phyloP scores from a whole-genome alignment of 2,113 vertebrate species.

The Forbesichthys agassizii region DNA sequence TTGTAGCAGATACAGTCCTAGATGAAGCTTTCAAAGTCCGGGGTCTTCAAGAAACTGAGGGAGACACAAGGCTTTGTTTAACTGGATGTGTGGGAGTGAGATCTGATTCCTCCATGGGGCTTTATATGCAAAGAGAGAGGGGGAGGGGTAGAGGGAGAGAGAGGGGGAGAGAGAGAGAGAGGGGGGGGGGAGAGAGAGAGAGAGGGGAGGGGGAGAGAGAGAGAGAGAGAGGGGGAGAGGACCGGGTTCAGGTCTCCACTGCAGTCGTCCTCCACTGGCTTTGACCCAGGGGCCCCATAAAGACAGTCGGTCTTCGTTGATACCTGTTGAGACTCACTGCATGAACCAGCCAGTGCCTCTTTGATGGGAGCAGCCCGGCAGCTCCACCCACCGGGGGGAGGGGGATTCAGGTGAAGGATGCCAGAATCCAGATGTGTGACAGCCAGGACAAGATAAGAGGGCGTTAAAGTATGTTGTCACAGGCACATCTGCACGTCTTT shows the following conservation, averaged over 20 bases:
- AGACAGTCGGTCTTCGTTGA: no score
- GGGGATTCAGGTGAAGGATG: conserved; percentile 41
- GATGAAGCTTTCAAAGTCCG: conserved; percentile 4
- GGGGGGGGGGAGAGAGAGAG: conserved; percentile 35
- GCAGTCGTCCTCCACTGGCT: no score
- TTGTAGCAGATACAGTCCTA: conserved; percentile 6
- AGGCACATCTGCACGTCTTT: conserved; percentile 10
- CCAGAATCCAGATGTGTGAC: conserved; percentile 72
- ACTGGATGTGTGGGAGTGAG: no score
- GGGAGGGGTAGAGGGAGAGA: conserved; percentile 47
- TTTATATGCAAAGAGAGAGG: conserved; percentile 1
- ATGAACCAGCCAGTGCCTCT: no score
- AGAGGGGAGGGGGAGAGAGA: conserved; percentile 11
- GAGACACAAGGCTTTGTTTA: not conserved
- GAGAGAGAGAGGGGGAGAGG: conserved; percentile 59
- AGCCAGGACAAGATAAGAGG: conserved; percentile 55
- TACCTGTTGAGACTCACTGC: no score
- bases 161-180: conserved; percentile 43
- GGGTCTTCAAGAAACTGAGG: not conserved
- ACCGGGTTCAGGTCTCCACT: no score
- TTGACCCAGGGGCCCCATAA: no score
- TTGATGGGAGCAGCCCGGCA: no score
- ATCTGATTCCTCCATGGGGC: not conserved
- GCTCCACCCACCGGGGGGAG: no score
- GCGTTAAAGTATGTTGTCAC: conserved; percentile 66